These are phyloP conservation scores for Epinephelus awoara DNA, from an alignment of 2,797 vertebrate genomes.

Conservation along the genomic window DNA sequence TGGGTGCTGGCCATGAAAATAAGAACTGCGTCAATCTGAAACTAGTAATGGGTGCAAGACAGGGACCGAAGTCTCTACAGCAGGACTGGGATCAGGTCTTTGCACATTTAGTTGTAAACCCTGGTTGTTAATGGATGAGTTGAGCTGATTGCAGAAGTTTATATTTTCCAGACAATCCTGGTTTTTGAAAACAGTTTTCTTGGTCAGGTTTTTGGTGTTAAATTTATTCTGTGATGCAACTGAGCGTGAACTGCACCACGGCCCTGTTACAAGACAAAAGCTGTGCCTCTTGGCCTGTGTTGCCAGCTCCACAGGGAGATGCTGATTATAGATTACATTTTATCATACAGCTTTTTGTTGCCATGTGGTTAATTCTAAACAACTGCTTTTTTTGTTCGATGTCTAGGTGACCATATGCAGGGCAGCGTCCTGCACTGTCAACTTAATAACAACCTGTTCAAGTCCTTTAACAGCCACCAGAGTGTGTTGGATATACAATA, in stretches of 20 bases:
- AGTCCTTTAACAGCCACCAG: conserved; percentile 69
- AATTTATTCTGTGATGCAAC: not conserved
- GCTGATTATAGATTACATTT: conserved; percentile 10
- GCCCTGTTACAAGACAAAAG: conserved; percentile 17
- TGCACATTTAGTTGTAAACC: not conserved
- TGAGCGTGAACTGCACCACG: conserved; percentile 25
- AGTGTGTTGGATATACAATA: conserved; percentile 66
- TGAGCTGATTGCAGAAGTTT: conserved; percentile 1
- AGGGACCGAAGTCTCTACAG: not conserved
- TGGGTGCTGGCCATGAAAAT: no score
- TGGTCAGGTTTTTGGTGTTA: not conserved
- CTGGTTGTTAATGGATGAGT: not conserved
- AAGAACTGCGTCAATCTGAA: no score
- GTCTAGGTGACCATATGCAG: conserved; percentile 23
- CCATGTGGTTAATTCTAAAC: conserved; percentile 38
- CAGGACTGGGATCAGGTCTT: conserved; percentile 39
- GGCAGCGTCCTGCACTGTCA: conserved; percentile 16
- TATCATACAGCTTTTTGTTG: conserved; percentile 31
- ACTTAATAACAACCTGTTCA: conserved; percentile 32
- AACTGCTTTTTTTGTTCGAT: conserved; percentile 14
- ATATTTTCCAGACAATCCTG: conserved; percentile 1
- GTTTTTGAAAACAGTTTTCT: not conserved
- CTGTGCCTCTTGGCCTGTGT: conserved; percentile 39
- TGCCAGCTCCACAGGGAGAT: conserved; percentile 31
- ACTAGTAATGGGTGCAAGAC: no score